Percentiles rank a stretch among this genome's conserved stretches.
These are phyloP conservation scores for Bibio marci DNA, from an alignment of 2,888 invertebrate genomes.

Conservation along the genomic window DNA sequence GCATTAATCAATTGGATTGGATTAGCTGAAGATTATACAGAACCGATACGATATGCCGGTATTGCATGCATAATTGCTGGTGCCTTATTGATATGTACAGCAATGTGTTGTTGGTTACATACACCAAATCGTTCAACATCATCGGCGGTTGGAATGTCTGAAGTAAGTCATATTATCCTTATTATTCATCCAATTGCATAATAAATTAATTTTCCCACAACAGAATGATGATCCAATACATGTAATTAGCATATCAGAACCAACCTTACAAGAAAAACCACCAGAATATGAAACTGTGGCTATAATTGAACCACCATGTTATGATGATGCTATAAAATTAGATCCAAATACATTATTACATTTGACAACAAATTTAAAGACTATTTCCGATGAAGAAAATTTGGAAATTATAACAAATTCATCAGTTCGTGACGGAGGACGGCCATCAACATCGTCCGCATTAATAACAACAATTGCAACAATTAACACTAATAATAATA, in stretches of 20 bases:
- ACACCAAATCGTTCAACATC: constrained; percentile 21
- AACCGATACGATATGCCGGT: constrained; percentile 53
- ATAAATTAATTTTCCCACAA: too few species aligned
- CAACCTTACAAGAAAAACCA: constrained; percentile 43
- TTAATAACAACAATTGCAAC: too few species aligned
- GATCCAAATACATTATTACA: constrained; percentile 40
- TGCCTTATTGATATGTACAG: constrained; percentile 54
- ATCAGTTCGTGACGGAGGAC: too few species aligned
- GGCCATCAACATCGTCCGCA: too few species aligned
- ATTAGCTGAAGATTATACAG: constrained; percentile 51
- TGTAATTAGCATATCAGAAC: constrained; percentile 40
- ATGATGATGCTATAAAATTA: constrained; percentile 55
- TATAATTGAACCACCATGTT: constrained; percentile 42
- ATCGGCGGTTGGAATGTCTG: constrained; percentile 30
- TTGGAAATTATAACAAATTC: not conserved
- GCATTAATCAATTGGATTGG: constrained; percentile 60
- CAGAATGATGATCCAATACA: constrained; percentile 50
- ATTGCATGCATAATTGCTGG: constrained; percentile 47
- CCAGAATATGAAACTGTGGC: constrained; percentile 55
- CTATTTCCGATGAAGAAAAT: not conserved
- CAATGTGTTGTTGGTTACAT: constrained; percentile 58
- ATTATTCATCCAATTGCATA: not conserved
- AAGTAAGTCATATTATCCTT: constrained; percentile 19
- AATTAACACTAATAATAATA: not conserved
- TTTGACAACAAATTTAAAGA: constrained; percentile 14